These are phyloP conservation scores for Peromyscus attwateri DNA, from an alignment of 2,797 vertebrate species.

Conservation along the genomic window DNA sequence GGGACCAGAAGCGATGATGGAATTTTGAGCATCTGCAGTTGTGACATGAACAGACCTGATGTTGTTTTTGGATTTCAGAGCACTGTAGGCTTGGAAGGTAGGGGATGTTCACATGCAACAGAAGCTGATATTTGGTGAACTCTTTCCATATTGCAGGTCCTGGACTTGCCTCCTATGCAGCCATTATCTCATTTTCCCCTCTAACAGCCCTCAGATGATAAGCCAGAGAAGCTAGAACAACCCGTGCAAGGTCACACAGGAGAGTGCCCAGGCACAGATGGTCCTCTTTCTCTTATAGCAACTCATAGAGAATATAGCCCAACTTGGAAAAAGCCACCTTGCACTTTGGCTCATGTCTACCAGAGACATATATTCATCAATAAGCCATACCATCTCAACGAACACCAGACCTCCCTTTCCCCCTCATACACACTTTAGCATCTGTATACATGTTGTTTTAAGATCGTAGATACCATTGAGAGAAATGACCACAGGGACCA, in stretches of 20 bases:
- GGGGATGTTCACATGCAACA: neutral
- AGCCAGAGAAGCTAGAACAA: neutral
- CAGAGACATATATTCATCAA: neutral
- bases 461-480: neutral
- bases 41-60: neutral
- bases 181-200: neutral
- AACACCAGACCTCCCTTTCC: neutral
- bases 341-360: neutral
- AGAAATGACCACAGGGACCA: neutral
- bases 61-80: neutral
- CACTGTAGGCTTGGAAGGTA: neutral
- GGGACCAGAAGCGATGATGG: neutral
- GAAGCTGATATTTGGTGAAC: neutral
- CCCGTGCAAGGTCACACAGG: neutral
- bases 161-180: neutral
- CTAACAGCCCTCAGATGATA: neutral
- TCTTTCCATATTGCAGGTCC: neutral
- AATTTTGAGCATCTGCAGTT: neutral
- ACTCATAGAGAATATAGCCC: neutral
- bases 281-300: no score
- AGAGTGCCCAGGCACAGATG: fast-evolving
- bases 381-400: neutral
- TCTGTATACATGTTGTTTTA: neutral
- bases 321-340: neutral
- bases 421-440: neutral